A percentile compares a stretch with the other conserved stretches of the same genome.
These are phyloP conservation scores for Coelinius sp. DNA, from an alignment of 2,888 invertebrate genomes.

Conservation along the genomic window DNA sequence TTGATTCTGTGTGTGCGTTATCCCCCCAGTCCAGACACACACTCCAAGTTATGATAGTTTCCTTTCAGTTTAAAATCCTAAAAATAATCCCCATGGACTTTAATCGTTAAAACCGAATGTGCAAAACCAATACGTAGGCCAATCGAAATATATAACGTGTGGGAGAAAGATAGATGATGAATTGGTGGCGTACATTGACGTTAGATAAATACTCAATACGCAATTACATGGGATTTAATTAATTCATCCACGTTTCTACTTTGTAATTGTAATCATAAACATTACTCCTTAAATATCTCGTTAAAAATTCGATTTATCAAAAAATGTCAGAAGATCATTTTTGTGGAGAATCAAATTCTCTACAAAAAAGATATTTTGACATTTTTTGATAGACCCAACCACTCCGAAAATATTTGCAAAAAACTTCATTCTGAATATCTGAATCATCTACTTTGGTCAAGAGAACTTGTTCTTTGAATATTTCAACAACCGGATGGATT, in stretches of 20 bases:
- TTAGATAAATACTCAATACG: neutral
- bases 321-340: no score
- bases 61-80: conserved; percentile 22
- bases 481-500: no score
- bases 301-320: no score
- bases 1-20: conserved; percentile 40
- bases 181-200: neutral
- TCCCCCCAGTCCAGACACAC: conserved; percentile 38
- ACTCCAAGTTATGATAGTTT: conserved; percentile 36
- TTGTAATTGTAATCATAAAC: no score
- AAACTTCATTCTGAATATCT: no score
- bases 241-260: neutral
- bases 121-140: neutral
- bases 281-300: no score
- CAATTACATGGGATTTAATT: neutral
- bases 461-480: no score
- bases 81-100: conserved; percentile 20
- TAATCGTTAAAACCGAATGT: neutral
- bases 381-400: no score
- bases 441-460: no score
- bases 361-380: no score
- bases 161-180: neutral
- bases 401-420: no score
- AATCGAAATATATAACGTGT: neutral
- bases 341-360: no score